Evolutionary conservation across 2,888 invertebrate species (phyloP), one percentile per base, ranked within the genome.

Genomic region (Cyaniris semiargus): DNA sequence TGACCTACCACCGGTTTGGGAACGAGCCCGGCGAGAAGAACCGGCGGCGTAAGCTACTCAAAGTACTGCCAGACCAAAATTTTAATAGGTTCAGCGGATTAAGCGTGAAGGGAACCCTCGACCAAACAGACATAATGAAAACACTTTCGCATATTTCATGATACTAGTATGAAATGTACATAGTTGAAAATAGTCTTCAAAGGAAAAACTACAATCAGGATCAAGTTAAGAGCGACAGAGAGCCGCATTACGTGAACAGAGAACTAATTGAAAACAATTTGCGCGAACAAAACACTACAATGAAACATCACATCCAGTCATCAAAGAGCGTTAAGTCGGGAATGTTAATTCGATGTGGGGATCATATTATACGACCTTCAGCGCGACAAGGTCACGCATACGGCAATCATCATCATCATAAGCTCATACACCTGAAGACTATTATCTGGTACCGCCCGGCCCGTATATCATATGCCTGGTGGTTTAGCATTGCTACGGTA

Each of bases 261-360:
- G 23, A 60, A 60, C 60, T 60, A 60, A 60, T 60, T 60, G 23
- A 60, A 60, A 21, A 21, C 60, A 60, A 60, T 60, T 13, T 10
- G 23, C 60, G 60, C 13, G 60, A 60, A 23, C 23, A 60, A 60
- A 60, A 60, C 60, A 60, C 60, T 66, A 31, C 66, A 31, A 66
- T 66, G 15, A 66, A 66, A 31, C 66, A 66, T 66, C 27, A 31
- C 66, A 66, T 66, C 66, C 18, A 66, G 66, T 15, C 27, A 66
- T 66, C 66, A 66, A 66, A 27, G 15, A 27, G 23, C 23, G 21
- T 60, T 23, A 60, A 60, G 60, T 58, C 75, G 27, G 60, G 76
- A 76, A 76, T 76, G 76, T 60, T 76, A 58, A 76, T 76, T 58
- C 76, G 60, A 58, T 58, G 60, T 38, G 60, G 76, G 38, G 60